These are phyloP conservation scores for Tarsius wallacei DNA, from an alignment of 2,797 vertebrate genomes.

Conservation along the genomic window DNA sequence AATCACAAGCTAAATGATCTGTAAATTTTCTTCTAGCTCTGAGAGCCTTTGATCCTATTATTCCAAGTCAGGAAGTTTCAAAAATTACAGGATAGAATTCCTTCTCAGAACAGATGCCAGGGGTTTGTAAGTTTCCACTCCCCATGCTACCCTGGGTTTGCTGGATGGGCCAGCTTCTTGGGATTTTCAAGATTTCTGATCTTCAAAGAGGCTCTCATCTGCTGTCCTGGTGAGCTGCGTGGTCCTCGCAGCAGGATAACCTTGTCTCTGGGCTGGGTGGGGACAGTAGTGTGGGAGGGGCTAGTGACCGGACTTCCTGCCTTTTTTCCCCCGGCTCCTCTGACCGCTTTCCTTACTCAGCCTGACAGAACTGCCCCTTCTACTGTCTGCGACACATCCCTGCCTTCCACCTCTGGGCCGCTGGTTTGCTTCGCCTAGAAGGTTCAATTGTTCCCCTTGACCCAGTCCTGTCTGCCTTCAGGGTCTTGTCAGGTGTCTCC, in stretches of 20 bases:
- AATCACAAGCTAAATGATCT: background rate
- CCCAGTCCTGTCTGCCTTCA: background rate
- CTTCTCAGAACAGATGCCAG: background rate
- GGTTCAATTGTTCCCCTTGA: accelerated
- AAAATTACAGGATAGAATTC: background rate
- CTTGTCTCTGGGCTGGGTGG: accelerated
- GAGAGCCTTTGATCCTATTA: conserved; percentile 10
- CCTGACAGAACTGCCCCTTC: accelerated
- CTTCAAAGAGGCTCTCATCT: background rate
- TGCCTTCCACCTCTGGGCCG: accelerated
- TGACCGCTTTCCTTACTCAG: accelerated
- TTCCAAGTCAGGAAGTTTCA: conserved; percentile 48
- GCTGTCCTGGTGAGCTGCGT: accelerated
- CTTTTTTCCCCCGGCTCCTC: accelerated
- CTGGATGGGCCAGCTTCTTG: accelerated
- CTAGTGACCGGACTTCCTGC: background rate
- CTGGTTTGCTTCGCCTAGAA: background rate
- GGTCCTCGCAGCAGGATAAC: accelerated
- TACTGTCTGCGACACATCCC: accelerated
- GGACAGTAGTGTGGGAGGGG: background rate
- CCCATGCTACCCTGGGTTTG: background rate
- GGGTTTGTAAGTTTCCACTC: background rate
- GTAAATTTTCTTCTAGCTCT: background rate
- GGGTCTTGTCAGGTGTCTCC: background rate
- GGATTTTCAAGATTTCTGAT: no score